These are phyloP conservation scores for Nymphalis urticae DNA, from an alignment of 2,888 invertebrate species.

Conservation along the genomic window DNA sequence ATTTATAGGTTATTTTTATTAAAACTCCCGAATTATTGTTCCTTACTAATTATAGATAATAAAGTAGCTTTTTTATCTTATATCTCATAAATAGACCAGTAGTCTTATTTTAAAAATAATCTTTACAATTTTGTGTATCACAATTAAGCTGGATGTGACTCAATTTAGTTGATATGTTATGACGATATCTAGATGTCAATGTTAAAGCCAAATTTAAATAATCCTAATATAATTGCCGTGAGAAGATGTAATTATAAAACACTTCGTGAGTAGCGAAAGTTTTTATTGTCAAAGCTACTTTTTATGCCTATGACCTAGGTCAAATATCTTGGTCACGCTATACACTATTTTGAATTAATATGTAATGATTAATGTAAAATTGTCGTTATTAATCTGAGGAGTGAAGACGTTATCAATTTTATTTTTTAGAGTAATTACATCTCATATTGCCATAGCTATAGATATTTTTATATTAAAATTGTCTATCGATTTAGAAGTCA, in stretches of 20 bases:
- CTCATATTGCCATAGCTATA: background rate
- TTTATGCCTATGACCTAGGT: constrained; percentile 25
- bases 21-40: background rate
- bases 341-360: constrained; percentile 8
- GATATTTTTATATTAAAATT: background rate
- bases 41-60: background rate
- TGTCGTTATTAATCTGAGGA: constrained; percentile 1
- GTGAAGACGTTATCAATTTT: background rate
- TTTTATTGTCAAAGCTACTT: constrained; percentile 35
- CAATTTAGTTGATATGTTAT: constrained; percentile 25
- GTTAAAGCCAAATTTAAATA: constrained; percentile 1
- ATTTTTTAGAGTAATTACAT: background rate
- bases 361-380: constrained; percentile 1
- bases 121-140: constrained; percentile 15
- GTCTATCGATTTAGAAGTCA: background rate
- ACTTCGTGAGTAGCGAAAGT: constrained; percentile 13
- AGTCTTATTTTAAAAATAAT: constrained; percentile 3
- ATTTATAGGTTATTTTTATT: background rate
- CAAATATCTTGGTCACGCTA: constrained; percentile 23
- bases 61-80: background rate
- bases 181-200: constrained; percentile 17
- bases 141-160: constrained; percentile 23
- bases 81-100: constrained; percentile 8
- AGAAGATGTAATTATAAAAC: constrained; percentile 8
- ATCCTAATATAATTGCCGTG: background rate